Evolutionary conservation across 2,888 invertebrate genomes (phyloP), one percentile per base, ranked within the genome.

Genomic region (Tenthredo scrophulariae): DNA sequence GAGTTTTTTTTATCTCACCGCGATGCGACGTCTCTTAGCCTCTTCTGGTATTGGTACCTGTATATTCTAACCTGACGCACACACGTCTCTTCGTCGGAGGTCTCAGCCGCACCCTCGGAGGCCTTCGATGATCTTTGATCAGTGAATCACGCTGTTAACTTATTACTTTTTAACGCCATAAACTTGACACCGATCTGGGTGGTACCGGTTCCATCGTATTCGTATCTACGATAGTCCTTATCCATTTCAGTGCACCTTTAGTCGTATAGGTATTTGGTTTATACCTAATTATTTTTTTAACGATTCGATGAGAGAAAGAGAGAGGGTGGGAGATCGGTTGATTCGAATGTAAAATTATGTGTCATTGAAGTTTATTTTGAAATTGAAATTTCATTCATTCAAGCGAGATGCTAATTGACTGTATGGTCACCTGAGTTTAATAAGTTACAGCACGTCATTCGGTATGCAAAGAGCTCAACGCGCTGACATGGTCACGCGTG

Each of bases 401-500:
- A 40, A 26, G 13, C 2, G 37, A 26, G 62, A 22, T 40, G 80
- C 80, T 80, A 80, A 80, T 80, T 62, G 58, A 62, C 58, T 50
- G 58, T n/a, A 46, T 46, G 22, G 37, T 58, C 33, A 40, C 80
- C 79, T 62, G 58, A 80, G 80, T 22, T 80, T 80, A 40, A 62
- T 40, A 80, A 80, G 80, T 62, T 62, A 62, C 22, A 40, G 62
- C 37, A 80, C 58, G 80, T 80, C 62, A 62, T 80, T 58, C 58
- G 80, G 40, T 80, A 80, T 80, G 58, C 80, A 43, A 58, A 62
- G 37, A 62, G 80, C 80, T 80, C 33, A 80, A 80, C 40, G 62
- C 62, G 80, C 62, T 33, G 80, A 80, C 80, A 80, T 37, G 80
- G 80, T 62, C 58, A 80, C 67, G 83, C 83, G 65, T 83, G 83